Base-by-base conservation (phyloP, 2,113 vertebrate genomes). In the Chaetodon trifascialis region DNA sequence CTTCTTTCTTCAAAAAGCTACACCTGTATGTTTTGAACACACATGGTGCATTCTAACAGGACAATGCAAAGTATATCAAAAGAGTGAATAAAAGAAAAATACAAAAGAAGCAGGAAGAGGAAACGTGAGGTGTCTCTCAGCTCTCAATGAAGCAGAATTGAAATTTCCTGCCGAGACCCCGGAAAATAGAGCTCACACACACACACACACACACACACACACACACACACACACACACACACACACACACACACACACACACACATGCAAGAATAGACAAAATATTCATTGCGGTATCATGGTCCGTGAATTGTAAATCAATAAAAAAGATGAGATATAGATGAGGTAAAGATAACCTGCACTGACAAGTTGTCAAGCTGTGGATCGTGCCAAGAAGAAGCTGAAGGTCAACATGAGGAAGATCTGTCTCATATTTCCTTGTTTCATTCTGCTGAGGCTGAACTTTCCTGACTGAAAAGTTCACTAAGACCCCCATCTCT, bases 81-180 rank as follows among this genome's bases (percentile, higher is more conserved):
- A 49, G 58, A 58, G 15, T 8, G 66, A 55, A 54, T 64, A 5
- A 54, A 30, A 59, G n/a, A 34, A 36, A 30, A n/a, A 60, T 4
- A 85, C 15, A 73, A 80, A 74, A 76, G 21, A 34, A 60, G 60
- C 23, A 25, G 60, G 7, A 23, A 4, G 2, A 30, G 2, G 7
- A 10, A 16, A 70, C 80, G 23, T 8, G 19, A 73, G 7, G 4
- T 38, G 19, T 40, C n/a, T 56, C 34, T 58, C 46, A 7, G 51
- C 7, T 46, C 14, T 74, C 65, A 73, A 76, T 65, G 23, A 69
- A 34, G 42, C 0, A 30, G 23, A 47, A 84, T 49, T 54, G n/a
- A 64, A 82, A 51, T 30, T 36, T 3, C 5, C 63, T 54, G 55
- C 11, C 12, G 44, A 65, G 15, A 70, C 1, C 23, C 11, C 10